Evolutionary conservation across 1,140 invertebrate genomes (phyloP).

Genomic region (Amphibalanus amphitrite): DNA sequence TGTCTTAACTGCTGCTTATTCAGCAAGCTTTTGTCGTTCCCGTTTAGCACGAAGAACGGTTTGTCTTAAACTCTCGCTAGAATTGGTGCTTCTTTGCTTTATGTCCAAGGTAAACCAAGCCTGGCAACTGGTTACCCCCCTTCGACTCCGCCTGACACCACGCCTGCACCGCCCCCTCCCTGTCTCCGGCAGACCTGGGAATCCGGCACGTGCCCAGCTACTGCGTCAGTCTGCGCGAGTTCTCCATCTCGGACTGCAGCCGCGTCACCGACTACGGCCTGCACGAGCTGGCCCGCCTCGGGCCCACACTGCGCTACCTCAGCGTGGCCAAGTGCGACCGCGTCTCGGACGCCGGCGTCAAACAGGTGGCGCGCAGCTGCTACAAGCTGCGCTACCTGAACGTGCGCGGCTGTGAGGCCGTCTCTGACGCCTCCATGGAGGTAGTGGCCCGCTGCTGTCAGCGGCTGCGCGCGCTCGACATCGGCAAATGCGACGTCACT

Average conservation of each 20-base stretch:
- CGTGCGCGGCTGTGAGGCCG: conserved; percentile 72
- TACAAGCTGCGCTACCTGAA: conserved; percentile 80
- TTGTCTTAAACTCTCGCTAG: too few species aligned
- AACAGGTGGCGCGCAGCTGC: conserved; percentile 70
- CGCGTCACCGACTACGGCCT: conserved; percentile 79
- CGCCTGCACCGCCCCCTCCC: too few species aligned
- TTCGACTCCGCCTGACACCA: too few species aligned
- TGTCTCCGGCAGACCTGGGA: conserved; percentile 37
- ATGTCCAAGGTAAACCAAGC: too few species aligned
- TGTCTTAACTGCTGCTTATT: too few species aligned
- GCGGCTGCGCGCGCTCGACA: conserved; percentile 60
- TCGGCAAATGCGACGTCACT: conserved; percentile 82
- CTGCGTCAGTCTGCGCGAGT: conserved; percentile 58
- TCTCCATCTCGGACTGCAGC: conserved; percentile 76
- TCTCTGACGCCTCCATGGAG: conserved; percentile 73
- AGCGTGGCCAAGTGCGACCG: conserved; percentile 78
- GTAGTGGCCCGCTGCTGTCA: conserved; percentile 65
- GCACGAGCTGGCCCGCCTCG: conserved; percentile 71
- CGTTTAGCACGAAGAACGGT: too few species aligned
- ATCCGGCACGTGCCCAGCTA: conserved; percentile 67
- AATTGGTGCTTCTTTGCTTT: too few species aligned
- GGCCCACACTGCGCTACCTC: conserved; percentile 60
- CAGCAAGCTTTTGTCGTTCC: too few species aligned
- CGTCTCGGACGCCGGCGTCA: conserved; percentile 63
- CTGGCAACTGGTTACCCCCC: too few species aligned